Evolutionary conservation across 2,113 vertebrate species (phyloP), one percentile per base, ranked within the genome.

Genomic region (Hippopotamus amphibius): DNA sequence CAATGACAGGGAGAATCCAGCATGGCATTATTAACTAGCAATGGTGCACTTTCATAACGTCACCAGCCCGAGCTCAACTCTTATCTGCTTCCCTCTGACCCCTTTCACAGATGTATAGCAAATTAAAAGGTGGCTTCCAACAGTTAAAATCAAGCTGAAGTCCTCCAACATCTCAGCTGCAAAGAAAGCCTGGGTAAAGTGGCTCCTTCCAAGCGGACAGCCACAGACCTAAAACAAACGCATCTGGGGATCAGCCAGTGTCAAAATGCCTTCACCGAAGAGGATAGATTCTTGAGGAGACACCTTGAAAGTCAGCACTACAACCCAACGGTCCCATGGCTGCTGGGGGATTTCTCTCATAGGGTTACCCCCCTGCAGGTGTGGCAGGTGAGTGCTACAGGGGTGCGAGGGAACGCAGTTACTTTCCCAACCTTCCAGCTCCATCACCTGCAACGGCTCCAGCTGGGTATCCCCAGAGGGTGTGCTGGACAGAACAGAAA

Each of bases 121-220:
- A 74, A 41, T 55, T 37, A 61, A 90, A 93, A 76, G 22, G 41
- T 37, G 24, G 72, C 28, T 92, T 37, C 66, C 50, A 22, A 55
- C 57, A 87, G 74, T 63, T 59, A 82, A 90, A 86, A 79, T 59
- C 2, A 53, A 79, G 84, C 69, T 63, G 53, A 50, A 72, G 65
- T 90, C 48, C 50, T 90, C 91, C 74, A 55, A 74, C 37, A 92
- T 79, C 91, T 96, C 33, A 53, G 74, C 95, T 95, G 72, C 83
- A 92, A 93, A 95, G 69, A 71, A 92, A 95, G n/a, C 30, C 77
- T 26, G 82, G 83, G 74, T 85, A 90, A 30, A 13, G 82, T 41
- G 46, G 68, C 10, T 68, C 55, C 72, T 74, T 84, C 61, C 37
- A 28, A 15, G 55, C 53, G 57, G 19, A 66, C 6, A 15, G 57